A percentile compares a stretch with the other conserved stretches of the same genome.
These are phyloP conservation scores for Buceros bicornis DNA, from an alignment of 2,797 vertebrate genomes.

Conservation along the genomic window DNA sequence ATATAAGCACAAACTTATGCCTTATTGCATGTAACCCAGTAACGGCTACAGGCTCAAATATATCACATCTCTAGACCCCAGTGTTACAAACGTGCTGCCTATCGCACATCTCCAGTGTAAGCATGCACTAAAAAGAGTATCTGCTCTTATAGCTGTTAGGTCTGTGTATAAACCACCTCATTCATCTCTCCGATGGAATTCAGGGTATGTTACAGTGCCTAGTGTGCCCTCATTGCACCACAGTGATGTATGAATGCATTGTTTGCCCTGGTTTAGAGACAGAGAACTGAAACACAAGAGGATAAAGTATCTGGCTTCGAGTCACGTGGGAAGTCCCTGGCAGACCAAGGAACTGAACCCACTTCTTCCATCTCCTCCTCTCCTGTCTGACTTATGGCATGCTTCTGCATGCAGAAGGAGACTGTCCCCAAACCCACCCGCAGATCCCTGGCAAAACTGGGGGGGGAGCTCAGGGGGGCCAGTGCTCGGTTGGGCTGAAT, in stretches of 20 bases:
- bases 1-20: background rate
- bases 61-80: background rate
- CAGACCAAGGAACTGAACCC: background rate
- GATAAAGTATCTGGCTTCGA: background rate
- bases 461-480: background rate
- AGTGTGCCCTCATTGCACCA: background rate
- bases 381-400: background rate
- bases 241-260: background rate
- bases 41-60: background rate
- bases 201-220: background rate
- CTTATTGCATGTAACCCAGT: background rate
- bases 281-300: slow-evolving; percentile 19
- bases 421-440: background rate
- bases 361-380: background rate
- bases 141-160: background rate
- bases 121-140: background rate
- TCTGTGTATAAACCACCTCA: background rate
- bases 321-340: background rate
- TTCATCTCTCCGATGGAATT: background rate
- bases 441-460: background rate
- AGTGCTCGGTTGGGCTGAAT: background rate
- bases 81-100: background rate
- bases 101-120: background rate
- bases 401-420: background rate
- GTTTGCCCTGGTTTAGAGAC: slow-evolving; percentile 1